Evolutionary conservation across 2,113 vertebrate genomes (phyloP), one percentile per base, ranked within the genome.

Genomic region (Struthidea cinerea): DNA sequence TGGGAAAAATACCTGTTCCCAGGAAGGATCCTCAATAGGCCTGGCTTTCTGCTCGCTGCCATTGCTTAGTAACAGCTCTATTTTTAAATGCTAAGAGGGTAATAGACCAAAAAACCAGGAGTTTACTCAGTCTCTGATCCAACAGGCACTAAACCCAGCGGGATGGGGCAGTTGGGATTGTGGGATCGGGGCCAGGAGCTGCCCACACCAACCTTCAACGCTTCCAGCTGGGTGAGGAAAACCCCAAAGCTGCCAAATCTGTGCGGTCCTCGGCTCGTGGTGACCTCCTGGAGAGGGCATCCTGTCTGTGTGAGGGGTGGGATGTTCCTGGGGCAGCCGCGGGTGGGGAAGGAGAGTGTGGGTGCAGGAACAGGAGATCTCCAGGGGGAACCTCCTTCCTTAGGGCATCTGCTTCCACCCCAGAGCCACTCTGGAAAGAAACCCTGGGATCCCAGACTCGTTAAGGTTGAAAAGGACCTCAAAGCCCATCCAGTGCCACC

Each of bases 21-120:
- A 92, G 78, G 44, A 60, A 46, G 2, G 18, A 26, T 93, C 67
- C 87, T 93, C 89, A 21, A 3, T 16, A 76, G 90, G 87, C 90
- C 92, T 22, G 32, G 61, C 90, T 50, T 35, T 32, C 80, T 89
- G 16, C 83, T 80, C 4, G 3, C 85, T 74, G 84, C 76, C 93
- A 97, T 77, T 6, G 92, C 92, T 88, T 94, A 91, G 94, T 94
- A 96, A 96, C 94, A 90, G 91, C 87, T 96, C 93, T 96, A 96
- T 95, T 95, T 96, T 95, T 96, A 96, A 94, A 93, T 77, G 84
- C 33, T 65, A 1, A 70, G 78, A 94, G 94, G 89, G 67, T 77
- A 89, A 78, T 15, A 92, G 83, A 83, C 59, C 22, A 33, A 87
- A 91, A 64, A 84, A 28, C 2, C 0, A 7, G 24, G 94, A 86